Percentiles rank a stretch among this genome's conserved stretches.
These are phyloP conservation scores for Phymanthus crucifer DNA, from an alignment of 92 coral and sea anemone species.

Conservation along the genomic window DNA sequence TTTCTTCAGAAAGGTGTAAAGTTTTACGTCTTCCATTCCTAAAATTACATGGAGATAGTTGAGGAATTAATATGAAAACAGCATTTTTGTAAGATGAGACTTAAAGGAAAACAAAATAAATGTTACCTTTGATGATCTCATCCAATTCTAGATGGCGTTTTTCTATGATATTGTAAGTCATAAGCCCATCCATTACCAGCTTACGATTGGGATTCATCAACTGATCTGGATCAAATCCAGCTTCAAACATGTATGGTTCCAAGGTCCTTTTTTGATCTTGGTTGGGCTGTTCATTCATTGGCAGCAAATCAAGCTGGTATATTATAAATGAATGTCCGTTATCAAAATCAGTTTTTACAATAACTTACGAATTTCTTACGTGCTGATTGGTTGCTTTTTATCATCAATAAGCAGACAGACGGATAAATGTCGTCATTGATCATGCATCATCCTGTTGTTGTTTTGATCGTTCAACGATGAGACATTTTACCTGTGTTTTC, in stretches of 20 bases:
- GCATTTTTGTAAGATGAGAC: neutral
- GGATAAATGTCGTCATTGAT: too few species aligned
- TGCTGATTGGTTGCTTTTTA: too few species aligned
- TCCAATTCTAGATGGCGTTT: slow-evolving; percentile 10
- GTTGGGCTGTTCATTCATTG: neutral
- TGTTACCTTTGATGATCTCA: slow-evolving; percentile 6
- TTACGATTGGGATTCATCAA: neutral
- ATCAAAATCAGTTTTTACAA: too few species aligned
- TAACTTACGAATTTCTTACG: too few species aligned
- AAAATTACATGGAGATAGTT: neutral
- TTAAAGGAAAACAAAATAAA: neutral
- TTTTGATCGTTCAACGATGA: too few species aligned
- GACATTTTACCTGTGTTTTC: too few species aligned
- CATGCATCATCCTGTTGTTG: too few species aligned
- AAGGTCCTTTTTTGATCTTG: neutral
- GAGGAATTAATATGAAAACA: neutral
- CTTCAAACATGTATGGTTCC: slow-evolving; percentile 7
- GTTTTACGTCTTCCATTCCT: slow-evolving; percentile 17
- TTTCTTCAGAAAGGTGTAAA: neutral
- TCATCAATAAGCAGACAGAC: too few species aligned
- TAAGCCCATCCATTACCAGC: slow-evolving; percentile 12
- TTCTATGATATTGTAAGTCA: neutral
- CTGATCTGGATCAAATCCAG: slow-evolving; percentile 11
- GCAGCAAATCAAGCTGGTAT: slow-evolving; percentile 1
- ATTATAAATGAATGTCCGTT: too few species aligned